Conservation (phyloP, 2,113 vertebrate genomes). For the Aegithalos caudatus region DNA sequence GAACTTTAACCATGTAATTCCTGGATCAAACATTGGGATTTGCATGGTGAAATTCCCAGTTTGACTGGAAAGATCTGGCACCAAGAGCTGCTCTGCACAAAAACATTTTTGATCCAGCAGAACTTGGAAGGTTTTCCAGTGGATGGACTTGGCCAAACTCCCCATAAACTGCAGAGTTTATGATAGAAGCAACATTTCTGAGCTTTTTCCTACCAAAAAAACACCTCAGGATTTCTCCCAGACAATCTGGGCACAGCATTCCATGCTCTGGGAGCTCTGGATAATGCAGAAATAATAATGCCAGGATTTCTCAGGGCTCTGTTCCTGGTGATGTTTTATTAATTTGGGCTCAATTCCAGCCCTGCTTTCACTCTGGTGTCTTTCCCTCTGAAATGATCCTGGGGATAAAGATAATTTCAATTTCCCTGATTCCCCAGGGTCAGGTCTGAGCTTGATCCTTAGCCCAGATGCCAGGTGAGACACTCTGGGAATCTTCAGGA, state of each 20-base stretch:
- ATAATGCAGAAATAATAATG: neutral
- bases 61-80: neutral
- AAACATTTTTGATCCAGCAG: neutral
- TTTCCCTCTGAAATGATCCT: neutral
- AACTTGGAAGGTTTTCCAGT: neutral
- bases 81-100: neutral
- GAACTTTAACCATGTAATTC: fast-evolving
- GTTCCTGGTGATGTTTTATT: neutral
- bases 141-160: neutral
- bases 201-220: neutral
- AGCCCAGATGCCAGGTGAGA: neutral
- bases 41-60: neutral
- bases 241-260: neutral
- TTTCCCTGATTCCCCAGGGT: neutral
- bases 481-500: neutral
- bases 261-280: neutral
- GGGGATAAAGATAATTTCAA: too few species aligned
- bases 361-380: neutral
- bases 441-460: neutral
- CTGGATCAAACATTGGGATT: neutral
- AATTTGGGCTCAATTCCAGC: neutral
- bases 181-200: neutral
- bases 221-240: neutral
- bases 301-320: neutral
- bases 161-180: neutral